phyloP scores from a whole-genome alignment of 2,113 vertebrate genomes.

The Chauna torquata region DNA sequence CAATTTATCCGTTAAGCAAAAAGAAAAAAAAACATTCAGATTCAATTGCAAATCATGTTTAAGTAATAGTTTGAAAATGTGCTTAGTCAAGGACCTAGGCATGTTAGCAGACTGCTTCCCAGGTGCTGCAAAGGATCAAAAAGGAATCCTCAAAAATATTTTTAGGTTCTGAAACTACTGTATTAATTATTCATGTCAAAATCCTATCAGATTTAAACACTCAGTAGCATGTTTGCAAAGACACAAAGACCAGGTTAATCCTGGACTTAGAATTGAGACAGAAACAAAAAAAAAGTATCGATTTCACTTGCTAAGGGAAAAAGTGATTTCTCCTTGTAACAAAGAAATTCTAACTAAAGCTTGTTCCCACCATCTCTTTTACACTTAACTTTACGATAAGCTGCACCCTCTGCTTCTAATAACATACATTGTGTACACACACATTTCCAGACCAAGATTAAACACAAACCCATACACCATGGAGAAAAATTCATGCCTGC shows the following conservation, averaged over 20 bases:
- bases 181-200: neutral
- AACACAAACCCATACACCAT: neutral
- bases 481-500: neutral
- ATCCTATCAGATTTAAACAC: neutral
- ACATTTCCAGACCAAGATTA: neutral
- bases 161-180: neutral
- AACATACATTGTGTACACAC: fast-evolving
- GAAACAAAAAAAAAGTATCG: neutral
- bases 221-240: neutral
- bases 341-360: neutral
- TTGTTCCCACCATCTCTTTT: neutral
- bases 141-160: neutral
- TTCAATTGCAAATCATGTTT: slow-evolving; percentile 13
- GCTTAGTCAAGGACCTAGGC: neutral
- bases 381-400: neutral
- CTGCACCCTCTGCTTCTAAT: neutral
- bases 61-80: neutral
- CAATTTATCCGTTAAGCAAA: slow-evolving; percentile 13
- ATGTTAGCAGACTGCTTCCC: neutral
- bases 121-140: neutral
- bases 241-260: neutral
- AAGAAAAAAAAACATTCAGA: neutral
- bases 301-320: neutral
- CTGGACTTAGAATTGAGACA: neutral
- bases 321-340: neutral